Evolutionary conservation across 1,140 invertebrate genomes (phyloP).

Genomic region (Grapholita molesta): DNA sequence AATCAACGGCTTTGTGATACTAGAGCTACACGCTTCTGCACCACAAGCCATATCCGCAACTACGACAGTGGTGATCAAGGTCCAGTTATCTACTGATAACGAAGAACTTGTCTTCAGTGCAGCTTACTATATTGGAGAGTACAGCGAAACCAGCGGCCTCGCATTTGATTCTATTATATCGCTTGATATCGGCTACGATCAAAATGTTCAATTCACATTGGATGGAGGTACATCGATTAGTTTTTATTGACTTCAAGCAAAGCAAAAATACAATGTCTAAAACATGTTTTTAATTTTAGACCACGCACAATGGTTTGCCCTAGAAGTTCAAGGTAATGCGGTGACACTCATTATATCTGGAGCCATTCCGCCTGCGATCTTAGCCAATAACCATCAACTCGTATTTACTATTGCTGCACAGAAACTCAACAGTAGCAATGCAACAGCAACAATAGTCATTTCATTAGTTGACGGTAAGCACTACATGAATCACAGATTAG

Average conservation of each 20-base stretch:
- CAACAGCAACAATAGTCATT: constrained; percentile 5
- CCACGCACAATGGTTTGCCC: no score
- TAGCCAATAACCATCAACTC: constrained; percentile 32
- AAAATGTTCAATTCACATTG: constrained; percentile 32
- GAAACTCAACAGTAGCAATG: constrained; percentile 10
- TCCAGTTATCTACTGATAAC: background rate
- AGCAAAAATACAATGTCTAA: no score
- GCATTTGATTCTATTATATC: constrained; percentile 23
- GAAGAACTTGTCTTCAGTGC: constrained; percentile 27
- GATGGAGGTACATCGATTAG: constrained; percentile 15
- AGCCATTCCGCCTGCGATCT: constrained; percentile 26
- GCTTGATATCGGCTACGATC: constrained; percentile 30
- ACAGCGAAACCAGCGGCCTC: constrained; percentile 24
- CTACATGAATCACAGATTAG: no score
- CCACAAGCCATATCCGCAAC: background rate
- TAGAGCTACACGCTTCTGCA: constrained; percentile 18
- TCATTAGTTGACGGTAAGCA: background rate
- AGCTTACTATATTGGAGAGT: constrained; percentile 36
- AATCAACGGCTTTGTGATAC: constrained; percentile 11
- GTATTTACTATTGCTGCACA: constrained; percentile 29
- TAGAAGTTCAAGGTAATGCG: constrained; percentile 19
- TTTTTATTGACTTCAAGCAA: no score
- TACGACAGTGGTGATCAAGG: constrained; percentile 19
- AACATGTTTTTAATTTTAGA: no score
- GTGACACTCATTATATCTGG: constrained; percentile 18